Percentiles rank a stretch among this genome's conserved stretches.
Conservation (phyloP, 2,113 vertebrate genomes). For the Aleadryas rufinucha region DNA sequence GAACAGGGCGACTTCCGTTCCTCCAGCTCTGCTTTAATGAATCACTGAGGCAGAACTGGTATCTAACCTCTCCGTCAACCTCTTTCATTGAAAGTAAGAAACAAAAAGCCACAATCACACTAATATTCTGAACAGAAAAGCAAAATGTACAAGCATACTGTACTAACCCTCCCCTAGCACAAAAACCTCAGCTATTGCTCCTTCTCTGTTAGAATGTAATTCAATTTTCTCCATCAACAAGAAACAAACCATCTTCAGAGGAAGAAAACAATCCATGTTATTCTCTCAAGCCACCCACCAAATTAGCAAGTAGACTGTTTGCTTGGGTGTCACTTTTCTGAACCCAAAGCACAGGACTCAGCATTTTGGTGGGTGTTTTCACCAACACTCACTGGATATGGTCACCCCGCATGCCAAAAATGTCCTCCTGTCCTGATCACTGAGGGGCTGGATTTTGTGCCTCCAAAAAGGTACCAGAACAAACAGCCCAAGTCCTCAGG, state of each 20-base stretch:
- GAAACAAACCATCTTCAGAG: background rate
- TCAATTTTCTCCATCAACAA: slow-evolving; percentile 22
- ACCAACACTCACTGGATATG: background rate
- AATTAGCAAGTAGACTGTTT: background rate
- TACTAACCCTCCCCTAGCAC: background rate
- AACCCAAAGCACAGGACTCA: background rate
- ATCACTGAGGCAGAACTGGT: slow-evolving; percentile 54
- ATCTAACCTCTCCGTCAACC: slow-evolving; percentile 20
- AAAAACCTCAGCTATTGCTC: background rate
- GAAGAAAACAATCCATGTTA: background rate
- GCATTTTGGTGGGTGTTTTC: background rate
- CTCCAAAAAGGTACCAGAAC: background rate
- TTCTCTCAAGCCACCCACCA: background rate
- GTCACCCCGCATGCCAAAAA: background rate
- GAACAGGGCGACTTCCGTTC: slow-evolving; percentile 15
- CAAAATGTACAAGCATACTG: background rate
- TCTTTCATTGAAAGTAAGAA: slow-evolving; percentile 33
- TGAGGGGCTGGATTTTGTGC: background rate
- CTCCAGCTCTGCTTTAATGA: slow-evolving; percentile 45
- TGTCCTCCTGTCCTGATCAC: background rate
- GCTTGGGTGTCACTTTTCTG: background rate
- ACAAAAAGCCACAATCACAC: slow-evolving; percentile 45
- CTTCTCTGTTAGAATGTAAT: background rate
- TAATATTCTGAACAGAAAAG: background rate
- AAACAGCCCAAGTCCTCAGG: background rate